These are phyloP conservation scores for Nyctibius grandis DNA, from an alignment of 2,797 vertebrate genomes.

Conservation along the genomic window DNA sequence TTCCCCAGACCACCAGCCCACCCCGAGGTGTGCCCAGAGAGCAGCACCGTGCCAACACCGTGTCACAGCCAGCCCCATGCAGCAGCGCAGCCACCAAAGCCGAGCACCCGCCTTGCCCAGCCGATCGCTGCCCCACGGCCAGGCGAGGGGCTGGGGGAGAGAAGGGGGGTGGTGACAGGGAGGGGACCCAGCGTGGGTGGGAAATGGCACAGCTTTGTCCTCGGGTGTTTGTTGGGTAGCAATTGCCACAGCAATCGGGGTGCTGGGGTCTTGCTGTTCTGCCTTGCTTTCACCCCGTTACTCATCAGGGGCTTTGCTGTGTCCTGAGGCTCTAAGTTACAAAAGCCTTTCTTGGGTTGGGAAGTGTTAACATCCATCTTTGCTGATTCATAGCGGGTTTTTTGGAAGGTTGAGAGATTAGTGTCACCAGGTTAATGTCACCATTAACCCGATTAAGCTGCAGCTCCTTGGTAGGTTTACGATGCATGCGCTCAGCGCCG, in stretches of 20 bases:
- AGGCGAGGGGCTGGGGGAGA: not conserved
- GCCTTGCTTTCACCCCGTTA: not conserved
- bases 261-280: not conserved
- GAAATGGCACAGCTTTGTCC: not conserved
- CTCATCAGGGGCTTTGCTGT: not conserved
- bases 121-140: not conserved
- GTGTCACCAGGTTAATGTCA: constrained; percentile 2
- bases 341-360: not conserved
- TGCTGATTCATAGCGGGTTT: not conserved
- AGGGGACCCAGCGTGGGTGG: not conserved
- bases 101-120: not conserved
- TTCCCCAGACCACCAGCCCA: not conserved
- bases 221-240: accelerated
- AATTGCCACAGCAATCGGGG: not conserved
- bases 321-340: not conserved
- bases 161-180: not conserved
- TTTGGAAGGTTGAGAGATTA: not conserved
- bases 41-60: not conserved
- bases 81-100: not conserved
- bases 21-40: not conserved
- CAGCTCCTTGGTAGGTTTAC: not conserved
- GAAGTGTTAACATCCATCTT: not conserved
- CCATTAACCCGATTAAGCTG: not conserved
- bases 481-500: accelerated
- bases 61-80: not conserved